Base-by-base conservation (phyloP, 2,888 invertebrate species). In the Proisotoma minuta region DNA sequence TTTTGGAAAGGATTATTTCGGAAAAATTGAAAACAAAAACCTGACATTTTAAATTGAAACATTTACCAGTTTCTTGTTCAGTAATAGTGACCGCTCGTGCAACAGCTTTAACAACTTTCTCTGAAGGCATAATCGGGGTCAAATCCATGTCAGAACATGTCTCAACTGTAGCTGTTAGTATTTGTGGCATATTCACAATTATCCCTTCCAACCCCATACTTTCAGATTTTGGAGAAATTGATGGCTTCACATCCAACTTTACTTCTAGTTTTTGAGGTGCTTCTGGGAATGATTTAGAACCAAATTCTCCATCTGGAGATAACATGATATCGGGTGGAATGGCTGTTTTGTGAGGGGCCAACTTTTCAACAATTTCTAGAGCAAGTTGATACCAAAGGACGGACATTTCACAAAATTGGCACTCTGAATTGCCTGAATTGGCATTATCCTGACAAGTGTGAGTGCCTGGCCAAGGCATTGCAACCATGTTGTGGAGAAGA, bases 311-410 rank as follows among this genome's bases (percentile, higher is more conserved):
- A 51, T 72, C 72, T 8, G 71, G 72, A 53, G 70, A 71, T 12
- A 66, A 12, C 3, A 73, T 64, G n/a, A 89, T 88, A 79, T 89
- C 88, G 29, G 88, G 86, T 62, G 87, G 87, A 73, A 86, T 83
- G 39, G 86, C 84, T 18, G 87, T 86, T 76, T 84, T 82, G 72
- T 85, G 83, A 1, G 90, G 90, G 57, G 86, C 87, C 76, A 92
- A 83, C 73, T 89, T 89, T 67, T 87, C 85, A 27, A 93, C 84
- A 34, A 93, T 79, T 73, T 87, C 85, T 57, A 91, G 83, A 12
- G 89, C 87, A 34, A 96, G 79, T 78, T 95, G 96, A 79, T 96
- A 94, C 89, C 96, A 96, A 80, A 95, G 88, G 29, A 94, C 89
- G 27, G 89, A 87, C 60, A 93, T 89, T 77, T 95, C 94, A 79